These are phyloP conservation scores for Otis tarda DNA, from an alignment of 2,113 vertebrate genomes.

Conservation along the genomic window DNA sequence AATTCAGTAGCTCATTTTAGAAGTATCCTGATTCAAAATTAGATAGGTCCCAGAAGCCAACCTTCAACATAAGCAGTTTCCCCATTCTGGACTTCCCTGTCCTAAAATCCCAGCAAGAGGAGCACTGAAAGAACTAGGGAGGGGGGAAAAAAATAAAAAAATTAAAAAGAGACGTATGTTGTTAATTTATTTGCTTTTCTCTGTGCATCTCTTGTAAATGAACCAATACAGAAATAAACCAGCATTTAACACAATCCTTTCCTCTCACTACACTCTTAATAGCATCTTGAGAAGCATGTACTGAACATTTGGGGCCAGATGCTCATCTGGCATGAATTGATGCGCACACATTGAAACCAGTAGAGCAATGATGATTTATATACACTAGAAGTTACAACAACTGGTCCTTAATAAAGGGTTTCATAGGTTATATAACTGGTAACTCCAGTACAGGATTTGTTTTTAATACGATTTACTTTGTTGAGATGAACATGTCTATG, in stretches of 20 bases:
- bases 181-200: conserved; percentile 3
- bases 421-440: conserved; percentile 35
- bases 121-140: neutral
- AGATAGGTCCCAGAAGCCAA: neutral
- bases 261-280: neutral
- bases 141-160: no score
- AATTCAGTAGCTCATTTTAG: neutral
- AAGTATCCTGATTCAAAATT: neutral
- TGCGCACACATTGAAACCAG: neutral
- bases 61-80: neutral
- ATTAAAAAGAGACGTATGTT: neutral
- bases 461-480: conserved; percentile 42
- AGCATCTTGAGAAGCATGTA: conserved; percentile 16
- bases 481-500: neutral
- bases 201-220: neutral
- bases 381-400: neutral
- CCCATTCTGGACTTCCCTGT: neutral
- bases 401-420: conserved; percentile 27
- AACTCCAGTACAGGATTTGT: conserved; percentile 32
- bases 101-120: neutral
- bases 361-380: neutral
- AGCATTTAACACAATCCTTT: conserved; percentile 6
- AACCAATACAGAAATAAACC: neutral
- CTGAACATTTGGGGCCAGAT: conserved; percentile 29
- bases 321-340: conserved; percentile 11